Evolutionary conservation across 2,888 invertebrate species (phyloP).

Genomic region (Oithona nana): DNA sequence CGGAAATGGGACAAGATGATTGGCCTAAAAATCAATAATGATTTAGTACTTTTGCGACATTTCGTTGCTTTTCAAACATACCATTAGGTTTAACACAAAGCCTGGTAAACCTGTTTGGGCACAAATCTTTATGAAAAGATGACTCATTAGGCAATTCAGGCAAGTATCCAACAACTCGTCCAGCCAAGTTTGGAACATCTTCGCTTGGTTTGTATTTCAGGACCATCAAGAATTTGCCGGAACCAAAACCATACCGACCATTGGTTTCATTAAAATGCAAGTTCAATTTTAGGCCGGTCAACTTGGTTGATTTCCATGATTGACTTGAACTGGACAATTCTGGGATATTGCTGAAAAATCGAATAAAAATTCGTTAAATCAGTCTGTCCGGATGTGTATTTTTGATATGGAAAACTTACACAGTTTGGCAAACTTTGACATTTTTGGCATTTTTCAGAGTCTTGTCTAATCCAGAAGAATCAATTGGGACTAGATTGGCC

Average conservation of each 20-base stretch:
- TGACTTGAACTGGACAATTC: not conserved
- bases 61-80: no score
- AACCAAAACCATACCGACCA: not conserved
- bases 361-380: no score
- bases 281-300: not conserved
- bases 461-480: not conserved
- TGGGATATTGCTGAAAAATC: not conserved
- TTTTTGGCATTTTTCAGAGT: not conserved
- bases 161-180: not conserved
- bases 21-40: not conserved
- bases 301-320: not conserved
- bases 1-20: not conserved
- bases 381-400: not conserved
- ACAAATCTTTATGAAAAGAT: not conserved
- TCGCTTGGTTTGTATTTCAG: not conserved
- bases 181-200: not conserved
- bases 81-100: no score
- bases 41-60: no score
- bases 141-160: not conserved
- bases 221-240: not conserved
- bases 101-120: no score
- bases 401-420: not conserved
- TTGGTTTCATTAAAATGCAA: not conserved
- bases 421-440: not conserved
- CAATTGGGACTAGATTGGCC: not conserved